Evolutionary conservation across 2,113 vertebrate genomes (phyloP), one percentile per base, ranked within the genome.

Genomic region (Pao palembangensis): DNA sequence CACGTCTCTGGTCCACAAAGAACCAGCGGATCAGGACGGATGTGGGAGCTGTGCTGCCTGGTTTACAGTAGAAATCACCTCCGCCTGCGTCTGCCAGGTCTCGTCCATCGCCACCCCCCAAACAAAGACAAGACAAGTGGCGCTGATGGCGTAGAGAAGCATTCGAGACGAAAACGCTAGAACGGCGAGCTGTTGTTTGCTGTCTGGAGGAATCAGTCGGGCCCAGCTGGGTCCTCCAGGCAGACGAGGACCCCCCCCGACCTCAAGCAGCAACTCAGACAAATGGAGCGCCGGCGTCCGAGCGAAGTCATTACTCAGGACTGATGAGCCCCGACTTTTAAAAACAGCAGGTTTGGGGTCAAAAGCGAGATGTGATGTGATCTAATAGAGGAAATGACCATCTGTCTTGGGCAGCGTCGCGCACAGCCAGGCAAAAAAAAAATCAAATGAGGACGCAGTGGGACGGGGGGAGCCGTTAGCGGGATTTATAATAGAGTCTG

Each of bases 281-380:
- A 41, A 61, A 82, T 70, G 20, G 17, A 41, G 57, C 25, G 64
- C 55, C 21, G 6, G 23, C 58, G 14, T 60, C 58, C 47, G 23
- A 55, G 31, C 20, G 61, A 64, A 71, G 60, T 78, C 71, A 68
- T 76, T 80, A 68, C 11, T 15, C 21, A 34, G 57, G 81, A 73
- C 1, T 8, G 55, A 71, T 58, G 65, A 55, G 25, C 52, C 13
- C 15, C 2, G 56, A 75, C 49, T 38, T 66, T 50, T 43, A 23
- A 42, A 49, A 75, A 54, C 69, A 64, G 75, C 58, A 38, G 58
- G 47, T 58, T 61, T 51, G 48, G 49, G 52, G 58, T 54, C 28
- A 48, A 55, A 17, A 34, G 10, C 4, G 3, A 3, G 15, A 43
- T 43, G 42, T 41, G 34, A 58, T n/a, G 52, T 47, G 56, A 53